Base-by-base conservation (phyloP, 2,888 invertebrate species). In the Cancer borealis region DNA sequence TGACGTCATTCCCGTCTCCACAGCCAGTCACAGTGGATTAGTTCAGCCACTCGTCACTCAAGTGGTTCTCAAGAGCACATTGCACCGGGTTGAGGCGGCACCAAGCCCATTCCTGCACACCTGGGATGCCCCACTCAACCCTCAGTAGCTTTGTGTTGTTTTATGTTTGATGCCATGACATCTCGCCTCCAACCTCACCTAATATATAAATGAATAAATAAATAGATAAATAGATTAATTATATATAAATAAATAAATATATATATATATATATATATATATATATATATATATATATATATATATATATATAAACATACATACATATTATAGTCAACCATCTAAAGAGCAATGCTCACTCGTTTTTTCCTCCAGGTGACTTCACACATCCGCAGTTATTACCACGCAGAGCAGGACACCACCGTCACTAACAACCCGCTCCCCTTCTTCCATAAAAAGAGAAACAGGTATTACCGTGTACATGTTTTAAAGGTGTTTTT, bases 321-420 rank as follows among this genome's bases (percentile, higher is more conserved):
- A 39, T 39, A 39, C 39, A 39, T 39, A 39, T 39, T 39, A 39
- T 39, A 39, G 39, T 39, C 39, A 39, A 39, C 39, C 21, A 21
- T 17, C 60, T 60, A 5, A 3, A 46, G 30, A 46, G 45, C 39
- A 21, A 46, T 17, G 8, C n/a, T 47, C 47, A 88, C 47, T 10
- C 46, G 21, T 45, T 46, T 10, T 17, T 89, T 30, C 73, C 30
- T 73, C 8, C 93, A 95, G 95, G 73, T 95, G 30, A 95, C 91
- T 21, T 8, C 47, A n/a, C 95, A 95, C 93, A 95, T 95, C 73
- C 87, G 95, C 45, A 92, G 92, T 30, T 95, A 95, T 47, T 95
- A 95, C 88, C 91, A 88, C 21, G 47, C 93, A 6, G 93, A 93
- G 26, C 66, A 95, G 21, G 95, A 95, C 73, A 17, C 91, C 88